A percentile compares a stretch with the other conserved stretches of the same genome.
These are phyloP conservation scores for Calephelis nemesis DNA, from an alignment of 1,140 invertebrate species.

Conservation along the genomic window DNA sequence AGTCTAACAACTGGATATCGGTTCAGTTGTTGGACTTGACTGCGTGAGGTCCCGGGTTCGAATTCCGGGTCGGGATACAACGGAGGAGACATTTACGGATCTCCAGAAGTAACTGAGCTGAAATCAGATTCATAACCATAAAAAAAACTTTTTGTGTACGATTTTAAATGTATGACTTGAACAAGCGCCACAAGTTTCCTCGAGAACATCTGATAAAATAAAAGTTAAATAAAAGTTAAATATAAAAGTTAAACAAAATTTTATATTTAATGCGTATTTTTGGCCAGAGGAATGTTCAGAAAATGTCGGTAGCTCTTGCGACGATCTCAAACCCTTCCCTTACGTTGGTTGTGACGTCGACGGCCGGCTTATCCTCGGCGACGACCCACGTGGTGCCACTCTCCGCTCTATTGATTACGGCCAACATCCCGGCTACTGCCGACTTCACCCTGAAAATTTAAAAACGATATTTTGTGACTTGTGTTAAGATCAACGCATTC, in stretches of 20 bases:
- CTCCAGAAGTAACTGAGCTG: too few relatives aligned
- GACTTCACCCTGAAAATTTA: conserved; percentile 54
- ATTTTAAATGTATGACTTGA: too few relatives aligned
- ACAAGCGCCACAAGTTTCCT: too few relatives aligned
- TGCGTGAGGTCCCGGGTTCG: too few relatives aligned
- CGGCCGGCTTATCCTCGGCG: conserved; percentile 52
- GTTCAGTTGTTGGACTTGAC: too few relatives aligned
- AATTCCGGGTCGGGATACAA: too few relatives aligned
- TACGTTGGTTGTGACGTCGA: conserved; percentile 51
- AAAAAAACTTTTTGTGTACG: not conserved
- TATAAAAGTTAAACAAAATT: not conserved
- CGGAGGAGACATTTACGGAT: too few relatives aligned
- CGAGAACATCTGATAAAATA: too few relatives aligned
- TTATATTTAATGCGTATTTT: not conserved
- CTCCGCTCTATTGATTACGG: conserved; percentile 46
- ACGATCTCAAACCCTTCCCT: conserved; percentile 39
- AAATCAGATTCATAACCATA: not conserved
- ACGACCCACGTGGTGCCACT: conserved; percentile 63
- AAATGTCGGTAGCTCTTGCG: conserved; percentile 11
- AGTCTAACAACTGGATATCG: too few relatives aligned
- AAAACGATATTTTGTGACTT: too few relatives aligned
- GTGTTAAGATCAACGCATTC: too few relatives aligned
- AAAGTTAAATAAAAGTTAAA: too few relatives aligned
- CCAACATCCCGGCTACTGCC: conserved; percentile 54
- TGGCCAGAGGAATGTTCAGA: not conserved